Base-by-base conservation (phyloP, 2,797 vertebrate genomes). In the Platalea minor region DNA sequence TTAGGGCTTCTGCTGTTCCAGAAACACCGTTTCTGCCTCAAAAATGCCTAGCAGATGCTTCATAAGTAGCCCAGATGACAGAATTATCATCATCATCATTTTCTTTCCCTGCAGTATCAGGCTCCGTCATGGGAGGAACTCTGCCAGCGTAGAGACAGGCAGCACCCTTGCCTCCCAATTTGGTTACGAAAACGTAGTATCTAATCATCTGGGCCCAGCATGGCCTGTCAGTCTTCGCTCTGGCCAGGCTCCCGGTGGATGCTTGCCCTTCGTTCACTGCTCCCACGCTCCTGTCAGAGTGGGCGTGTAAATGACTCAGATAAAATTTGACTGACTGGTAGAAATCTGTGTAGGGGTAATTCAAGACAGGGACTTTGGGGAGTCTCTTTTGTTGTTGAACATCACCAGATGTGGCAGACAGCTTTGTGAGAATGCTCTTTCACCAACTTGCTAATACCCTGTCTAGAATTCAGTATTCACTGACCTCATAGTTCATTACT, bases 261-360 rank as follows among this genome's bases (percentile, higher is more conserved):
- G 73, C 54, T 35, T 91, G 88, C 85, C 95, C 84, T 93, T 60
- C 67, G 77, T 68, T 91, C 20, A 0, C 80, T 74, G 79, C 94
- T 95, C 96, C 85, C 95, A 94, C 39, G 51, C 83, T 78, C 73
- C 83, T 24, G 59, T 25, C 3, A 2, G 86, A 82, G 93, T 92
- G 89, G 92, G 77, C 0, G 73, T 84, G 64, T 50, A 73, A 95
- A 69, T 93, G 90, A 79, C 88, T 93, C 89, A 85, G 90, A 91
- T 56, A 82, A 79, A 88, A 95, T 95, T 87, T 88, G 91, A 90
- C 91, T 95, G 89, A 84, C 80, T 91, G 61, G 56, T 73, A 70
- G 85, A 86, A 88, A 87, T 75, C 59, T 76, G 41, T 53, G 41
- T 63, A 50, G 67, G 63, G 74, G 56, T 93, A 95, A 93, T 90